Base-by-base conservation (phyloP, 2,888 invertebrate genomes). In the Nudaria mundana region DNA sequence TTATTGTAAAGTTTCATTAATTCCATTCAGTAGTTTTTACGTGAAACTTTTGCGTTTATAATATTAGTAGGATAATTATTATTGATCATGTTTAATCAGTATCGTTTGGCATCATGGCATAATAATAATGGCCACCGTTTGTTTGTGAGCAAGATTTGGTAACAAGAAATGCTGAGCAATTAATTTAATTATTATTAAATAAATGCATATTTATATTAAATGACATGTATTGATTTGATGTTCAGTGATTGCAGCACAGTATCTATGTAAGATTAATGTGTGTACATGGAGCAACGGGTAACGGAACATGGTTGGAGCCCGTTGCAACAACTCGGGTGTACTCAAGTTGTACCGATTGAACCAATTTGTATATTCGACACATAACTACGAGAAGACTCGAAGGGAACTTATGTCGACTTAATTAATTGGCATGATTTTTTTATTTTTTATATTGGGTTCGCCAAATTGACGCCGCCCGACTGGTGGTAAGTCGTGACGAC, bases 341-440 rank as follows among this genome's bases (percentile, higher is more conserved):
- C 7, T 24, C 33, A 7, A 8, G 15, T 54, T 34, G 43, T 39
- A 30, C 41, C 37, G 49, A 52, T 49, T 37, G 29, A 23, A 46
- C 41, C 60, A 64, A 67, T 68, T 69, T 63, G 37, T 62, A 55
- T 58, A 56, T 57, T 66, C n/a, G n/a, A 64, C 65, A 57, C 66
- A 56, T 64, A 57, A 63, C 65, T 63, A 52, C 55, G 52, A 50
- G 55, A 53, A 52, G n/a, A n/a, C n/a, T n/a, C n/a, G n/a, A n/a
- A n/a, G n/a, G n/a, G n/a, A n/a, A n/a, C n/a, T n/a, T n/a, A n/a
- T n/a, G n/a, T n/a, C n/a, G n/a, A n/a, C n/a, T n/a, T n/a, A n/a
- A n/a, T n/a, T n/a, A n/a, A n/a, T n/a, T n/a, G n/a, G n/a, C n/a
- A n/a, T n/a, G n/a, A n/a, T n/a, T n/a, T n/a, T n/a, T n/a, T n/a